Evolutionary conservation across 1,140 invertebrate species (phyloP).

Genomic region (Cydia strobilella): DNA sequence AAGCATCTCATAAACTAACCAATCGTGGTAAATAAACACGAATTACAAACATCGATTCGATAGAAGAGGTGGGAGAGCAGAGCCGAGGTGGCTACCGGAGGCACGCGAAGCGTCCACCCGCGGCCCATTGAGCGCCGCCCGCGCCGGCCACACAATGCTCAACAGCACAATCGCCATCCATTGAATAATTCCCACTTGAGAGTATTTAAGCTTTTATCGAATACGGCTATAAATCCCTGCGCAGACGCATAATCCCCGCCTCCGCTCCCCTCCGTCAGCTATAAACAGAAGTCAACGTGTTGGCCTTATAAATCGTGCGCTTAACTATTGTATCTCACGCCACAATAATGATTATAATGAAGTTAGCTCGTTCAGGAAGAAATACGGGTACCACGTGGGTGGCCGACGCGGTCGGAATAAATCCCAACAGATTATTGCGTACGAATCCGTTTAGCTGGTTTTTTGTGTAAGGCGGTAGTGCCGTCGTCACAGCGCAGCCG

Average conservation of each 20-base stretch:
- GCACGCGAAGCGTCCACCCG: background rate
- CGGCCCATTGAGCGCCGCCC: background rate
- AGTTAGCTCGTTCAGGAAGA: conserved; percentile 78
- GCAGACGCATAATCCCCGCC: conserved; percentile 73
- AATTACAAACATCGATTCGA: no score
- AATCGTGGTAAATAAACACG: no score
- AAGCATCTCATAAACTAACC: no score
- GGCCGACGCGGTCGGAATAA: conserved; percentile 66
- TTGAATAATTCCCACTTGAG: conserved; percentile 71
- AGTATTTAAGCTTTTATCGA: conserved; percentile 79
- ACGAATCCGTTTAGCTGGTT: conserved; percentile 63
- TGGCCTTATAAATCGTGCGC: conserved; percentile 78
- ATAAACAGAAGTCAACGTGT: conserved; percentile 80
- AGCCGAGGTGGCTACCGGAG: background rate
- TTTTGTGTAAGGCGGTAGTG: conserved; percentile 65
- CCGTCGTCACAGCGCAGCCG: conserved; percentile 62
- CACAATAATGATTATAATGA: conserved; percentile 81
- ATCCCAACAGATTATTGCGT: conserved; percentile 69
- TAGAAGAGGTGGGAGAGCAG: background rate
- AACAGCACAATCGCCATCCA: conserved; percentile 49
- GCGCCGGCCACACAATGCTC: conserved; percentile 43
- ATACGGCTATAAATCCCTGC: conserved; percentile 74
- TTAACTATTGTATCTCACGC: conserved; percentile 79
- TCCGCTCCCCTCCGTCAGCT: conserved; percentile 66
- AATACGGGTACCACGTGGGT: conserved; percentile 76